Base-by-base conservation (phyloP, 2,888 invertebrate genomes). In the Mayetiola destructor region DNA sequence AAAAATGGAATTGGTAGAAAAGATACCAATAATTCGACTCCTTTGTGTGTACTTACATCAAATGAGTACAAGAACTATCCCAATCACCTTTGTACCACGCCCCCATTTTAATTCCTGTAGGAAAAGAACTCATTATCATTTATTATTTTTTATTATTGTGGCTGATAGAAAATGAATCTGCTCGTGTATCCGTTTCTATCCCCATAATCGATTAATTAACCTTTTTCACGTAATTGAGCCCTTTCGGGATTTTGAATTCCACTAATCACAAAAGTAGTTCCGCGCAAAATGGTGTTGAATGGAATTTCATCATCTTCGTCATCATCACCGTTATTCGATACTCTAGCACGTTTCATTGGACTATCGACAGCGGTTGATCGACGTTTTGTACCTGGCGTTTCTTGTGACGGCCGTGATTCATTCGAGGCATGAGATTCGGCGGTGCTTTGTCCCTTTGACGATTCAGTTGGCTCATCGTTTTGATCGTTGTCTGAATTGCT, bases 1-100 rank as follows among this genome's bases (percentile, higher is more conserved):
- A n/a, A n/a, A n/a, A n/a, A n/a, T n/a, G n/a, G n/a, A n/a, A n/a
- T n/a, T n/a, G n/a, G n/a, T n/a, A n/a, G n/a, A n/a, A n/a, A n/a
- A n/a, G n/a, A n/a, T n/a, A n/a, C n/a, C n/a, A n/a, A n/a, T n/a
- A n/a, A n/a, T n/a, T n/a, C n/a, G n/a, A n/a, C n/a, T n/a, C n/a
- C n/a, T n/a, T n/a, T n/a, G n/a, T n/a, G n/a, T n/a, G n/a, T n/a
- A 74, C 82, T 76, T 73, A 91, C 88, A 94, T 78, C 61, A 94
- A 80, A 73, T 93, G 93, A 6, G 91, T 92, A 68, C 88, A 89
- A 27, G 67, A 68, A 18, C 71, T 66, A 56, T 78, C 77, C 91
- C 91, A 92, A 72, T 88, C 85, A 0, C 79, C 73, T 67, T 77
- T 79, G 67, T 87, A 90, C 62, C 75, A 76, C 1, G 89, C 92